Base-by-base conservation (phyloP, 2,113 vertebrate genomes). In the Pelobates fuscus region DNA sequence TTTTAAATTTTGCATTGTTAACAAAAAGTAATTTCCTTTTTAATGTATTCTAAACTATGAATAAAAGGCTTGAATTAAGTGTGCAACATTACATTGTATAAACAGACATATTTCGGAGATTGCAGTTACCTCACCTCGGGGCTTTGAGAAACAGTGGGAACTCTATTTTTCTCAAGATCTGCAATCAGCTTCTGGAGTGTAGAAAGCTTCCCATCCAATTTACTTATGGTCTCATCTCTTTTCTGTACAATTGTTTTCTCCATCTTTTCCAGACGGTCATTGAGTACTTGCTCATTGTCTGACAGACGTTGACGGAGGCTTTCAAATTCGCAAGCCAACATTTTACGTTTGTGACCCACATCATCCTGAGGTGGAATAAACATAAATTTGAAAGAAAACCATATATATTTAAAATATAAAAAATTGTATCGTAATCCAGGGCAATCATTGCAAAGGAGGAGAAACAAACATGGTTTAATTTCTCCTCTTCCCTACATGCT, bases 301-400 rank as follows among this genome's bases (percentile, higher is more conserved):
- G 32, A 24, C 24, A 75, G 25, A 75, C 44, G 63, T 8, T 75
- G 62, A 0, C 63, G 71, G 3, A 75, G 20, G 26, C 12, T 3
- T 30, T 75, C 63, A 59, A 75, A 75, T 41, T 58, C 63, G 26
- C 62, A 10, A 24, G 54, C 8, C 7, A 75, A 7, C 14, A 46
- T 11, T 67, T 41, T 59, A 18, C 54, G 71, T 18, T 75, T 67
- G 17, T 58, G 29, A 18, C 14, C 14, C 41, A 75, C 37, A 57
- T 74, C 49, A 65, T 24, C 44, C 71, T 74, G 14, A 5, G 15
- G 12, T 10, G 49, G 20, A 25, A 63, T 30, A 26, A 71, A n/a
- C n/a, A n/a, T n/a, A n/a, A n/a, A n/a, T n/a, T n/a, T n/a, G n/a
- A n/a, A n/a, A n/a, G n/a, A n/a, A n/a, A n/a, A n/a, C n/a, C n/a